Conservation (phyloP, 2,888 invertebrate species). For the Rhopalosiphum nymphaeae region DNA sequence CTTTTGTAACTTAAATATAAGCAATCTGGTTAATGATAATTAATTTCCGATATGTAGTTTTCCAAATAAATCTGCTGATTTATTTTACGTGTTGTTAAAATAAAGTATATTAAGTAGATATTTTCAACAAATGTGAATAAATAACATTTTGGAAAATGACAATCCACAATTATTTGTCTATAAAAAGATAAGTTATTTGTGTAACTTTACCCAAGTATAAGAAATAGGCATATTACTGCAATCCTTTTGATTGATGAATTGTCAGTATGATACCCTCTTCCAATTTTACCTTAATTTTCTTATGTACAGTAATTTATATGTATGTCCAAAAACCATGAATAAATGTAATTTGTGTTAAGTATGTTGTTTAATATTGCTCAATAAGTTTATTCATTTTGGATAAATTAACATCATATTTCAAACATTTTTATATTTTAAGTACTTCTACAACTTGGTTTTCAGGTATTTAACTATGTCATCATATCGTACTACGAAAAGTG, state of each 20-base stretch:
- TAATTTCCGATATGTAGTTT: background rate
- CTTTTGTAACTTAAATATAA: background rate
- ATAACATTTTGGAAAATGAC: background rate
- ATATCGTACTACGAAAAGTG: conserved; percentile 51
- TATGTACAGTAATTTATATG: background rate
- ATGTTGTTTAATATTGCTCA: background rate
- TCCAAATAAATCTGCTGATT: background rate
- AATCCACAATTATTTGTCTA: background rate
- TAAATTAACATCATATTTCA: background rate
- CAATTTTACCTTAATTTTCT: background rate
- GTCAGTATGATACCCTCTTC: background rate
- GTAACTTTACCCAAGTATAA: background rate
- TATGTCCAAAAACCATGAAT: background rate
- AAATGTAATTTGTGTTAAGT: background rate
- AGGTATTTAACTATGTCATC: conserved; percentile 48
- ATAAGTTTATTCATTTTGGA: background rate
- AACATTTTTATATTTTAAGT: background rate
- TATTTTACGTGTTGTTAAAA: background rate
- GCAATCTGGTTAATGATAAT: background rate
- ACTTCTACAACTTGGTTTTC: background rate
- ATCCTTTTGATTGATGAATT: background rate
- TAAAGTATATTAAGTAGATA: background rate
- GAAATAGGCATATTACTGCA: background rate
- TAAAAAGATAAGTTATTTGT: background rate
- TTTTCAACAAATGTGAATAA: background rate